phyloP scores from a whole-genome alignment of 2,888 invertebrate genomes.

The Panzeria rudis region DNA sequence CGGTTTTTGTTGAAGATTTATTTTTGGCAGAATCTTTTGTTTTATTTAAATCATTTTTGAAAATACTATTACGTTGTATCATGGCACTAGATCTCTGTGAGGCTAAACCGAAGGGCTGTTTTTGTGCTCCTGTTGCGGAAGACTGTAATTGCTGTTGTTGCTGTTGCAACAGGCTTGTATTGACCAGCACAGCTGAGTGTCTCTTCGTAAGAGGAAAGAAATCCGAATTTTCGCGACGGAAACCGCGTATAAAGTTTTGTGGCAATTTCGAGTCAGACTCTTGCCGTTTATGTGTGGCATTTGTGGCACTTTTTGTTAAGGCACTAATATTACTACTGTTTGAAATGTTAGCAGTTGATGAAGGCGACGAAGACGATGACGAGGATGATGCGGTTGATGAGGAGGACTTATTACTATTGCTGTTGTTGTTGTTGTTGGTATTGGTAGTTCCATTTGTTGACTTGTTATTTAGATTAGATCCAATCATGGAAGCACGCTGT shows the following conservation, averaged over 20 bases:
- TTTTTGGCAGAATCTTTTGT: slow-evolving; percentile 61
- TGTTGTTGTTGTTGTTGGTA: too few species aligned
- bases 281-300: slow-evolving; percentile 87
- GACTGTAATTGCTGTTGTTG: slow-evolving; percentile 76
- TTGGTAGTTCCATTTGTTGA: slow-evolving; percentile 61
- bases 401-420: slow-evolving; percentile 73
- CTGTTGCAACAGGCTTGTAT: slow-evolving; percentile 72
- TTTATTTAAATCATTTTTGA: slow-evolving; percentile 74
- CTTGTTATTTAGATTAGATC: slow-evolving; percentile 60
- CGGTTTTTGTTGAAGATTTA: slow-evolving; percentile 57
- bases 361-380: slow-evolving; percentile 69
- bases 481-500: slow-evolving; percentile 66
- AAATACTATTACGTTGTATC: slow-evolving; percentile 86
- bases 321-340: slow-evolving; percentile 72
- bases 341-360: slow-evolving; percentile 51
- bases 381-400: slow-evolving; percentile 67
- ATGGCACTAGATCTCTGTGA: slow-evolving; percentile 88
- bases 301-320: slow-evolving; percentile 83
- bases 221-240: slow-evolving; percentile 93
- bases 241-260: slow-evolving; percentile 90
- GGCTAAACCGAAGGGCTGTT: slow-evolving; percentile 58
- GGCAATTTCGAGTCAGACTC: slow-evolving; percentile 89
- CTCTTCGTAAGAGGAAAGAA: slow-evolving; percentile 91
- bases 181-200: slow-evolving; percentile 89
- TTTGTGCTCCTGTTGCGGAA: slow-evolving; percentile 83